Base-by-base conservation (phyloP, 2,888 invertebrate species). In the Sphaerophoria taeniata region DNA sequence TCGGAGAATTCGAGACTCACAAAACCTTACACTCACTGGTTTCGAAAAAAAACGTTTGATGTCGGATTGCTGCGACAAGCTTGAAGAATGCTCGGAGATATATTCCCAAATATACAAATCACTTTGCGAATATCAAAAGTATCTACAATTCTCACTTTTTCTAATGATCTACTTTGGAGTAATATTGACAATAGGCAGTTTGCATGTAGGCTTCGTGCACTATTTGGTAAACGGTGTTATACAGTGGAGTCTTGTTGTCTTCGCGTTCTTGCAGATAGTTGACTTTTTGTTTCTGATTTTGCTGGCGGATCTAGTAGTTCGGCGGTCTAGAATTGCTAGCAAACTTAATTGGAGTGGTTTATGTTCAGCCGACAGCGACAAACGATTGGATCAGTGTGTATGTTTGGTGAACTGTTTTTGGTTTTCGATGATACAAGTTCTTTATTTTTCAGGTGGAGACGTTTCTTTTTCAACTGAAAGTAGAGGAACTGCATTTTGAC, bases 101-200 rank as follows among this genome's bases (percentile, higher is more conserved):
- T 90, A 90, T 45, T 83, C 87, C 4, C 87, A 88, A 11, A 75
- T 90, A 2, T 90, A 88, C 39, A 78, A 69, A 0, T 14, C 89
- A 0, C 89, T 88, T 0, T 75, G 80, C n/a, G 61, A 79, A 0
- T 90, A 90, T 69, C 76, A 88, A 0, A 12, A 58, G 11, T 88
- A 89, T 43, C 87, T 90, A 12, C 90, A 90, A 7, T 89, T 89
- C 87, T 90, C 89, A 39, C 88, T 90, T 0, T 45, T 90, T 2
- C 89, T 89, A 70, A 90, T 89, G 43, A 88, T 90, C 9, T 89
- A 90, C 65, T 89, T 89, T 33, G 89, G 90, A 61, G 88, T 90
- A 4, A 87, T 89, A 53, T 87, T 88, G 4, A 82, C 89, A 14
- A 87, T 90, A 36, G 82, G 89, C 6, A 85, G 89, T 78, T 56